Evolutionary conservation across 2,113 vertebrate species (phyloP), one percentile per base, ranked within the genome.

Genomic region (Myotis lucifugus): DNA sequence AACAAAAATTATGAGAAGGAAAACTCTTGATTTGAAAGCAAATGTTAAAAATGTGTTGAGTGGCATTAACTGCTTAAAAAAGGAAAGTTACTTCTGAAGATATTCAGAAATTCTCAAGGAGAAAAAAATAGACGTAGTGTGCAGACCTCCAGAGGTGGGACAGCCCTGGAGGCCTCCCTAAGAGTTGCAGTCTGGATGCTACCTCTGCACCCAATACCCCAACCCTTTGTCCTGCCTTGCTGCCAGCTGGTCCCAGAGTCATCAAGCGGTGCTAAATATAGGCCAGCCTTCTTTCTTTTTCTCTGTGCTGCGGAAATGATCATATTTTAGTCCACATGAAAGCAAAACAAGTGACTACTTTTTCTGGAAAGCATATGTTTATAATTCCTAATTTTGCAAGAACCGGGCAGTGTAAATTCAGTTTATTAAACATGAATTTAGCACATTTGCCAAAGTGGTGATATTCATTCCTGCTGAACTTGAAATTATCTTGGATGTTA

Each of bases 391-490:
- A 90, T 88, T 95, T 94, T 97, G 64, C 73, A 95, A 96, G 95
- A 83, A 97, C 34, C n/a, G 85, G 72, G 61, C 85, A 74, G 54
- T 4, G 2, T 76, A 94, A 95, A 88, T 94, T 96, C 72, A 3
- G 19, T 93, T 96, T 93, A 96, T 94, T 96, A 94, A 96, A 90
- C 85, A 96, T 59, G 61, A 74, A 85, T 85, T 79, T 90, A 94
- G 37, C 93, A 93, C 37, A 96, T 79, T 73, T 83, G 42, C 48
- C 21, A 81, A 64, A 90, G 50, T 78, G 48, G 67, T 86, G 73
- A 79, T 79, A 93, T 93, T 95, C 94, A 95, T 92, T 92, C 78
- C 77, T 89, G 81, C 21, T 86, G 78, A 94, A 94, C 81, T 94
- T 92, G 61, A 96, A 96, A 95, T 95, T 83, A 66, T 88, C 95